Base-by-base conservation (phyloP, 2,888 invertebrate species). In the Parascotia fuliginaria region DNA sequence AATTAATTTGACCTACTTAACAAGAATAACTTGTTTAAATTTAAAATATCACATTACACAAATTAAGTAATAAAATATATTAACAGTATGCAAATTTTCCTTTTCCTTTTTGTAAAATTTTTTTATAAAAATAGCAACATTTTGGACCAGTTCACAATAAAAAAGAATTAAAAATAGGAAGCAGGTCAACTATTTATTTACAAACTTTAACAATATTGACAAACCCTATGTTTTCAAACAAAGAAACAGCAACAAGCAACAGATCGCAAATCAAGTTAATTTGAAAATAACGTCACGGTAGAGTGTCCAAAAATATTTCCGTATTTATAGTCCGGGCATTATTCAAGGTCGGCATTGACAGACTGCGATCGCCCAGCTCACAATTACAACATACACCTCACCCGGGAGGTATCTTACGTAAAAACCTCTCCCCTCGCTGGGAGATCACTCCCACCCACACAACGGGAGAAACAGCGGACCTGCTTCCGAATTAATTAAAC, bases 281-380 rank as follows among this genome's bases (percentile, higher is more conserved):
- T 74, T 70, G 66, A 76, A 75, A 80, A 75, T 73, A 77, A 63
- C 76, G 69, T 72, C 78, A 74, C 73, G 70, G 70, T 72, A 79
- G 69, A 72, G 63, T 74, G 77, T 70, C 79, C 81, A 75, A 85
- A 87, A 88, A 89, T 89, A 84, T 89, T 89, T 89, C 90, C 89
- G 89, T 90, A 87, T 88, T 85, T 85, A 83, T 87, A 89, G 86
- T 85, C 75, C 75, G 81, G 79, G 76, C 80, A 75, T 76, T 77
- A 75, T 83, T 87, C 91, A 90, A 91, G 89, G 91, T 88, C 89
- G 78, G 44, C 63, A 73, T 81, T 86, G 89, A 87, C 85, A 88
- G 88, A 83, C 86, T 69, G 70, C 77, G 71, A 72, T 76, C 71
- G 77, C 63, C 66, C 75, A 77, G 67, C 75, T 70, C 72, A 70